Evolutionary conservation across 2,113 vertebrate genomes (phyloP).

Genomic region (Acrocephalus arundinaceus): DNA sequence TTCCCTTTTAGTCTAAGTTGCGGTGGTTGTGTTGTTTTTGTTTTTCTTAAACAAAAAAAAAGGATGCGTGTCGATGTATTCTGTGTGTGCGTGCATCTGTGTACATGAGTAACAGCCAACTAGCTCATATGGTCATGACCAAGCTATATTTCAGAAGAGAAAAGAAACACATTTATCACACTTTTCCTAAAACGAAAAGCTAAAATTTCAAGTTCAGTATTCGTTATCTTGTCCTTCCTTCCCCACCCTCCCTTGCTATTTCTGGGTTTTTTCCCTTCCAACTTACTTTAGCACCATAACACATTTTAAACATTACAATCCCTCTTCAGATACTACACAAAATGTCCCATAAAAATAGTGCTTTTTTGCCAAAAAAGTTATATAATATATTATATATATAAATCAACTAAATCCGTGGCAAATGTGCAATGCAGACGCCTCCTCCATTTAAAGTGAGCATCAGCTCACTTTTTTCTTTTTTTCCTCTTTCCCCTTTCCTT

Average conservation of each 20-base stretch:
- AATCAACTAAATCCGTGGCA: constrained; percentile 78
- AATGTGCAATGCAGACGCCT: constrained; percentile 78
- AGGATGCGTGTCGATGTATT: constrained; percentile 57
- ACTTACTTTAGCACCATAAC: constrained; percentile 77
- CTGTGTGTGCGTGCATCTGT: constrained; percentile 65
- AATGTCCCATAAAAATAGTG: constrained; percentile 80
- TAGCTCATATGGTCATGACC: constrained; percentile 75
- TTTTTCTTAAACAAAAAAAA: background rate
- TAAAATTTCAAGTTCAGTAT: constrained; percentile 78
- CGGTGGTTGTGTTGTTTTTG: background rate
- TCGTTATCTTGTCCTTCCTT: constrained; percentile 72
- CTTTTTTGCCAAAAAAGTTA: constrained; percentile 76
- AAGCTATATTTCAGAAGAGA: constrained; percentile 77
- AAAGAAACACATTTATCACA: constrained; percentile 75
- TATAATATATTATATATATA: constrained; percentile 79
- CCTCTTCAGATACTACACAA: constrained; percentile 75
- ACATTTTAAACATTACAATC: constrained; percentile 76
- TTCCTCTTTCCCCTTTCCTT: constrained; percentile 35
- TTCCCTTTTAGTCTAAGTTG: constrained; percentile 52
- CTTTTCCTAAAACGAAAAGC: constrained; percentile 81
- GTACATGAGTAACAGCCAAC: constrained; percentile 72
- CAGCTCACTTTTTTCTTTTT: constrained; percentile 62
- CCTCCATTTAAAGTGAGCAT: constrained; percentile 73
- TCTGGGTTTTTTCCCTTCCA: constrained; percentile 68
- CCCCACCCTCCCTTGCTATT: constrained; percentile 68